Evolutionary conservation across 1,140 invertebrate species (phyloP).

Genomic region (Lepidurus apus): DNA sequence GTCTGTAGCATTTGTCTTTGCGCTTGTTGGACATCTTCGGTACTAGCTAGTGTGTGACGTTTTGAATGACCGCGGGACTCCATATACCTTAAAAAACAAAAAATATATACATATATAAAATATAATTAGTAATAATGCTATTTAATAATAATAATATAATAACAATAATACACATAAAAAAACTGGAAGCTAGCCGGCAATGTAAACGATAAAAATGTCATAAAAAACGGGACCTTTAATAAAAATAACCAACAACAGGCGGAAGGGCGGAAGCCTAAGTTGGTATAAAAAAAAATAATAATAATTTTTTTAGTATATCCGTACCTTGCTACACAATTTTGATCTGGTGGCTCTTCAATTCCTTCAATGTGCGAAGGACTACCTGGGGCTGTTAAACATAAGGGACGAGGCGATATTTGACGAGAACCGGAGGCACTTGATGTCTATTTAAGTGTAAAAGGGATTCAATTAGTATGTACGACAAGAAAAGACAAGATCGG

Average conservation of each 20-base stretch:
- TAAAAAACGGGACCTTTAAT: too few species aligned
- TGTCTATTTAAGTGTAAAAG: slow-evolving; percentile 29
- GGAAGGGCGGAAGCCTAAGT: too few species aligned
- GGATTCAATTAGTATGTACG: slow-evolving; percentile 21
- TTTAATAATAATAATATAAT: background rate
- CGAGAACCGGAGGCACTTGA: slow-evolving; percentile 7
- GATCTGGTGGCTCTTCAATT: slow-evolving; percentile 48
- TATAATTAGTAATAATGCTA: background rate
- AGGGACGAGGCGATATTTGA: slow-evolving; percentile 12
- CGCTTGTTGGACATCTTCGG: slow-evolving; percentile 53
- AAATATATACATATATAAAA: slow-evolving; percentile 34
- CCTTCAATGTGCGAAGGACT: slow-evolving; percentile 29
- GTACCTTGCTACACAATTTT: slow-evolving; percentile 49
- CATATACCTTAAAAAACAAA: slow-evolving; percentile 57
- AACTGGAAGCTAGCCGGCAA: too few species aligned
- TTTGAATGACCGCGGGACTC: slow-evolving; percentile 62
- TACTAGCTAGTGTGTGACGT: slow-evolving; percentile 55
- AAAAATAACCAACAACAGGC: too few species aligned
- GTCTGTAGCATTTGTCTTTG: slow-evolving; percentile 48
- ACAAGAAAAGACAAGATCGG: slow-evolving; percentile 20
- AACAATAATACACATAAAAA: too few species aligned
- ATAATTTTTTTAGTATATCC: too few species aligned
- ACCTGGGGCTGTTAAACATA: background rate
- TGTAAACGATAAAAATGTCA: too few species aligned
- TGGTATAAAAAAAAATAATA: too few species aligned